Base-by-base conservation (phyloP, 37 sponge, comb jelly and placozoan species). In the Aplysina aerophoba region DNA sequence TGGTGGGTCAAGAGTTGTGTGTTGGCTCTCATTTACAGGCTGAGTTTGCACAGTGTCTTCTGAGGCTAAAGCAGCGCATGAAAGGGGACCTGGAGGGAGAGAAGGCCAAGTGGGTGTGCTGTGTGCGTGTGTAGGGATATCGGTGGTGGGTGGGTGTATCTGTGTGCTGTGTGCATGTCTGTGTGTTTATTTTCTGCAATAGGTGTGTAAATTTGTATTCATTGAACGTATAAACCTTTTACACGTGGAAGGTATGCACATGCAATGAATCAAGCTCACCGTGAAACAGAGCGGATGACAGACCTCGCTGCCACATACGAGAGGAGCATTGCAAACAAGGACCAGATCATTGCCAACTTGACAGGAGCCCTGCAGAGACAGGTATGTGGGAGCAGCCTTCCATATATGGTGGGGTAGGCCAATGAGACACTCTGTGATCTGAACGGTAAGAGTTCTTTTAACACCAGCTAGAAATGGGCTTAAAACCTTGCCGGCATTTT, bases 261-360 rank as follows among this genome's bases (percentile, higher is more conserved):
- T 61, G 31, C 64, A 55, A 37, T 91, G 15, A 75, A 57, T 33
- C 86, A 87, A 35, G 17, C 83, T 57, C 83, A 85, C 30, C 66
- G 79, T 31, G 93, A 97, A 55, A 30, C 89, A 75, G 93, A 90
- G 38, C 59, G 91, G 37, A 65, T 62, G 30, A 94, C 86, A 41
- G 95, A 94, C 20, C 81, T 97, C 39, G 55, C 90, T 53, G 83
- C 85, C 8, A 97, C 95, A 19, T 94, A 90, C 72, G 95, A 97
- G 71, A 62, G 82, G 33, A 88, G 92, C 54, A 90, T 97, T 19
- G 88, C 71, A 0, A 86, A 87, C 81, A 97, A 97, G 59, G 98
- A 97, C 81, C 88, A 91, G 15, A 81, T 97, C 67, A 90, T 97
- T 20, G 53, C 86, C 74, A 93, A 92, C 66, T 80, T 97, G 55